Conservation (phyloP, 2,113 vertebrate genomes). For the Bufo gargarizans region DNA sequence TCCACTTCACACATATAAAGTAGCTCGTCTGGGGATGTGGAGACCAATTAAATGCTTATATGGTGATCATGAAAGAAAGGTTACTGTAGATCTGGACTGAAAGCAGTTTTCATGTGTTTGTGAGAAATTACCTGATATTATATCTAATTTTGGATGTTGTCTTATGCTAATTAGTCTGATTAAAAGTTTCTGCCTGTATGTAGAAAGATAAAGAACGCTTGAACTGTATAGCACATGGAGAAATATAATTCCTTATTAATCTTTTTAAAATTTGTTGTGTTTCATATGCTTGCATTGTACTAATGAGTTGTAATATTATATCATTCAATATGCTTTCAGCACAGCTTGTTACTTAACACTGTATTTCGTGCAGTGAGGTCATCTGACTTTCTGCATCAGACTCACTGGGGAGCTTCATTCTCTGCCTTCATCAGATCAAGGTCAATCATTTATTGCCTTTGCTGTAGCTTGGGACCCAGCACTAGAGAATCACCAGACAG, state of each 20-base stretch:
- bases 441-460: conserved; percentile 40
- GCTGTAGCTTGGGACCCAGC: neutral
- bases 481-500: neutral
- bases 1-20: no score
- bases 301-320: conserved; percentile 28
- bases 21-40: no score
- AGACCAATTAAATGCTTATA: no score
- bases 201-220: neutral
- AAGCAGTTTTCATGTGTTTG: neutral
- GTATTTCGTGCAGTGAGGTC: conserved; percentile 43
- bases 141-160: neutral
- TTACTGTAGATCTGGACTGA: no score
- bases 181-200: neutral
- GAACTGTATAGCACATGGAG: neutral
- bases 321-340: conserved; percentile 39
- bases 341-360: conserved; percentile 43
- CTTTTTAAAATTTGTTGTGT: neutral
- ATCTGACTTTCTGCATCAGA: conserved; percentile 47
- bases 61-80: no score
- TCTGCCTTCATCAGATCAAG: conserved; percentile 34
- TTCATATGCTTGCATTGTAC: conserved; percentile 5
- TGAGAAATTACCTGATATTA: neutral
- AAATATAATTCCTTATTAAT: neutral
- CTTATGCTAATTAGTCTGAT: neutral
- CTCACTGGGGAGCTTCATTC: conserved; percentile 41